Conservation (phyloP, 2,113 vertebrate species). For the Pituophis catenifer region DNA sequence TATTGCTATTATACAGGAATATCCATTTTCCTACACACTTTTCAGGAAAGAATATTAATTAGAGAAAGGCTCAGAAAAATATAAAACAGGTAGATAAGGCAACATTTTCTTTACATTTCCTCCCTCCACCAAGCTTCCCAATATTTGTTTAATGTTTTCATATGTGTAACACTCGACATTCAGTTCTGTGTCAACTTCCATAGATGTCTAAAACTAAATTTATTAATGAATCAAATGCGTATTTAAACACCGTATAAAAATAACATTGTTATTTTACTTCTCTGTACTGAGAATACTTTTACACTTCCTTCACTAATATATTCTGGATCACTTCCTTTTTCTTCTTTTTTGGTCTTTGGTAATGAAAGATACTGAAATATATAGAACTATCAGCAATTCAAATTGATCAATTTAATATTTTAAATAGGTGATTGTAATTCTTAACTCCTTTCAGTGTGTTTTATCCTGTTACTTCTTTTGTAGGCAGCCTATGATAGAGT, state of each 20-base stretch:
- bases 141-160: background rate
- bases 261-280: background rate
- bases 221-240: background rate
- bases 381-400: background rate
- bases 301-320: background rate
- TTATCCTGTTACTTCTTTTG: background rate
- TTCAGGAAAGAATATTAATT: background rate
- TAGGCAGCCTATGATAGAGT: constrained; percentile 93
- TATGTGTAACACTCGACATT: background rate
- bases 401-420: background rate
- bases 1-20: background rate
- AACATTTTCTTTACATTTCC: background rate
- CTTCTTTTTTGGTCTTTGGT: background rate
- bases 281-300: background rate
- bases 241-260: background rate
- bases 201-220: background rate
- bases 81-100: background rate
- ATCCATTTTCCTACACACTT: background rate
- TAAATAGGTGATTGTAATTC: accelerated
- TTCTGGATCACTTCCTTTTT: background rate
- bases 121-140: background rate
- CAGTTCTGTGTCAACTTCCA: background rate
- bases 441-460: background rate
- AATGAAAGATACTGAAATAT: constrained; percentile 1
- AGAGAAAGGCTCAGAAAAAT: background rate